Evolutionary conservation across 1,140 invertebrate species (phyloP).

Genomic region (Samia ricini): DNA sequence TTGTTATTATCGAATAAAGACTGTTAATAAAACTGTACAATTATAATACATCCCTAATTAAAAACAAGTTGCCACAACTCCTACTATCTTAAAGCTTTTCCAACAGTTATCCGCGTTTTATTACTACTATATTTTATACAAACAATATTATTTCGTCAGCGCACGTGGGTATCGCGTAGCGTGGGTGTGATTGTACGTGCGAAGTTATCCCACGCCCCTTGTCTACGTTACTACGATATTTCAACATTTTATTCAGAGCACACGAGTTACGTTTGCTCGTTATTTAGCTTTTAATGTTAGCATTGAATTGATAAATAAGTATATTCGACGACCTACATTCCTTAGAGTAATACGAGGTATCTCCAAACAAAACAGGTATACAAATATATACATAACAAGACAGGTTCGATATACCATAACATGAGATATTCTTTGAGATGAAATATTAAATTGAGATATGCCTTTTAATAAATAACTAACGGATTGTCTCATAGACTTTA

Average conservation of each 20-base stretch:
- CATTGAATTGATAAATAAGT: not conserved
- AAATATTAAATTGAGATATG: too few relatives aligned
- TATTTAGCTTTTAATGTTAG: not conserved
- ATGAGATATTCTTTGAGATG: too few relatives aligned
- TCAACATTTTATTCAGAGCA: not conserved
- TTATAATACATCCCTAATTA: too few relatives aligned
- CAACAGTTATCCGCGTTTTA: not conserved
- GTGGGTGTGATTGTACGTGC: constrained; percentile 9
- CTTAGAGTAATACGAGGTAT: too few relatives aligned
- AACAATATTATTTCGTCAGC: not conserved
- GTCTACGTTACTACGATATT: not conserved
- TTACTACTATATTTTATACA: not conserved
- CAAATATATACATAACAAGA: too few relatives aligned
- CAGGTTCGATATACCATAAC: too few relatives aligned
- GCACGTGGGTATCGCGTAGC: constrained; percentile 4
- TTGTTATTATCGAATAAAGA: too few relatives aligned
- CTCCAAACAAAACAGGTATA: too few relatives aligned
- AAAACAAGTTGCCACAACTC: too few relatives aligned
- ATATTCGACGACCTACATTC: not conserved
- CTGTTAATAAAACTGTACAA: too few relatives aligned
- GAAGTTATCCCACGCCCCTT: not conserved
- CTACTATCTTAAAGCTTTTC: not conserved
- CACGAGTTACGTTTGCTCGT: not conserved
- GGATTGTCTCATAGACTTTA: too few relatives aligned
- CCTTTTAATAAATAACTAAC: too few relatives aligned